These are phyloP conservation scores for Pelochelys cantorii DNA, from an alignment of 2,797 vertebrate species.

Conservation along the genomic window DNA sequence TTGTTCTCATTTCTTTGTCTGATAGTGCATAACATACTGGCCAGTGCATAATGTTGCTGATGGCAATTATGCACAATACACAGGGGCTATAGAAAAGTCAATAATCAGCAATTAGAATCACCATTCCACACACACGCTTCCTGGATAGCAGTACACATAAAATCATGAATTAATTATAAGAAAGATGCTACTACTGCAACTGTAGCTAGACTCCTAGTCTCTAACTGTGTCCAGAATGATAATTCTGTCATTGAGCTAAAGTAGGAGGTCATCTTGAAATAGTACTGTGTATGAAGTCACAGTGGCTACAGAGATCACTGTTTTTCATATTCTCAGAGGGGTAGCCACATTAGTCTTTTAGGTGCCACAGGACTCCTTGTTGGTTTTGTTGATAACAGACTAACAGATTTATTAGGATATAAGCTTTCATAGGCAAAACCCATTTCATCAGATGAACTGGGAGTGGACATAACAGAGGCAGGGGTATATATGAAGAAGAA, in stretches of 20 bases:
- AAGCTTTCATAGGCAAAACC: too few species aligned
- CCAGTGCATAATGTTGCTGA: fast-evolving
- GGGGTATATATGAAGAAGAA: too few species aligned
- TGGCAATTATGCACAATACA: not conserved
- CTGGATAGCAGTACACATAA: not conserved
- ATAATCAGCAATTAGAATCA: not conserved
- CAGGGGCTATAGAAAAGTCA: not conserved
- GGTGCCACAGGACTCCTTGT: too few species aligned
- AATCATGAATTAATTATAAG: not conserved
- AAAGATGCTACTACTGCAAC: not conserved
- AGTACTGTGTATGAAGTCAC: not conserved
- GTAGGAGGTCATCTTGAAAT: not conserved
- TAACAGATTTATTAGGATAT: too few species aligned
- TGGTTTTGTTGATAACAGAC: too few species aligned
- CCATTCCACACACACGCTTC: not conserved
- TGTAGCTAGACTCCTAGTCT: not conserved
- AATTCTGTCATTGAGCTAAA: not conserved
- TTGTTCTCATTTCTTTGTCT: not conserved
- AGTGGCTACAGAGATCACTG: not conserved
- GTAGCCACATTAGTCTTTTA: too few species aligned
- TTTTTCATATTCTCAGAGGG: not conserved
- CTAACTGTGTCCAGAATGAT: not conserved
- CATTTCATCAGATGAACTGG: too few species aligned
- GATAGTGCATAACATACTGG: not conserved
- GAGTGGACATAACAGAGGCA: too few species aligned